Evolutionary conservation across 2,888 invertebrate genomes (phyloP).

Genomic region (Drosophila paramelanica): DNA sequence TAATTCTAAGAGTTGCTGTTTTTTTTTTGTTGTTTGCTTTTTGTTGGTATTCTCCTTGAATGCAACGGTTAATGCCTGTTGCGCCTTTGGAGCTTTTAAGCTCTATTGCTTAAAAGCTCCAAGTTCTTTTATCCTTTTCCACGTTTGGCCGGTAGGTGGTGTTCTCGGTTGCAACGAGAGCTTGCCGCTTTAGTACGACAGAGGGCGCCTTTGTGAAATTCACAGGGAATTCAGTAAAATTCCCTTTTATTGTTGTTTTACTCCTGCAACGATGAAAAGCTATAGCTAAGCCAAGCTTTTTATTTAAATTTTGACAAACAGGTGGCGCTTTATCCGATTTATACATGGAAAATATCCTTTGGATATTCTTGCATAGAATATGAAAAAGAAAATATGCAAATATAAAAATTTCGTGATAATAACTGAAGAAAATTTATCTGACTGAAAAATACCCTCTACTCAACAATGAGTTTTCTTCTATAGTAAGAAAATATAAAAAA

Average conservation of each 20-base stretch:
- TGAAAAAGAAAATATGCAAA: too few species aligned
- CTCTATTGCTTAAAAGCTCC: background rate
- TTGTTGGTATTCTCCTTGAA: constrained; percentile 12
- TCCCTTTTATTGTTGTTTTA: background rate
- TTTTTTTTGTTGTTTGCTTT: background rate
- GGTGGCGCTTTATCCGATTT: constrained; percentile 4
- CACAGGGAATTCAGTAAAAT: background rate
- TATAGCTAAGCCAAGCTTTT: background rate
- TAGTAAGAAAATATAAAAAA: too few species aligned
- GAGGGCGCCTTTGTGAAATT: background rate
- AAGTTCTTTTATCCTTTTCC: background rate
- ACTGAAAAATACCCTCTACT: too few species aligned
- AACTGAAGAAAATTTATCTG: too few species aligned
- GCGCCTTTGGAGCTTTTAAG: constrained; percentile 27
- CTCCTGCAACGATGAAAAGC: background rate
- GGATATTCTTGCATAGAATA: too few species aligned
- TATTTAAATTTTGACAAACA: background rate
- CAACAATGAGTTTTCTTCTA: too few species aligned
- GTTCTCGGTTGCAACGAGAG: background rate
- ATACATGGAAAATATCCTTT: too few species aligned
- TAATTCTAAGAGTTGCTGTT: background rate
- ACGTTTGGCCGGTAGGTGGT: constrained; percentile 21
- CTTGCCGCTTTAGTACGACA: background rate
- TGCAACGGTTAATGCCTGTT: constrained; percentile 30
- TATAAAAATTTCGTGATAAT: too few species aligned